These are phyloP conservation scores for Martes martes DNA, from an alignment of 2,113 vertebrate species.

Conservation along the genomic window DNA sequence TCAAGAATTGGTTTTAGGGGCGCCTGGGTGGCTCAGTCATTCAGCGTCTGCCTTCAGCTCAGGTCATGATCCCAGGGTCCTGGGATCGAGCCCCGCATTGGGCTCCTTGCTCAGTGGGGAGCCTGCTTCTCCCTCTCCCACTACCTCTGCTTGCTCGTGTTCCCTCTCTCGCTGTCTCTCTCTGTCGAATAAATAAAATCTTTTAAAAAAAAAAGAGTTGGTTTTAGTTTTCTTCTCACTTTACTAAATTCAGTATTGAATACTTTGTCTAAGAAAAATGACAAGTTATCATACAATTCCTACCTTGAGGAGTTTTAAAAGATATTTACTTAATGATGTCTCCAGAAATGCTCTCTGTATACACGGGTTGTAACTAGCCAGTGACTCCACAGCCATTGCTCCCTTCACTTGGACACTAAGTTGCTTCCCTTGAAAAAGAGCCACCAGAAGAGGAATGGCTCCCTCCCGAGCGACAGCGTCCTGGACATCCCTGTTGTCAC, in stretches of 20 bases:
- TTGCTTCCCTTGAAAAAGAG: slow-evolving; percentile 78
- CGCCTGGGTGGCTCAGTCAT: too few relatives aligned
- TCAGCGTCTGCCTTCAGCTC: too few relatives aligned
- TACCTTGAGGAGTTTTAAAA: slow-evolving; percentile 86
- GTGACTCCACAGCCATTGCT: slow-evolving; percentile 81
- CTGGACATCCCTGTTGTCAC: slow-evolving; percentile 79
- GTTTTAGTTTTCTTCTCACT: not conserved
- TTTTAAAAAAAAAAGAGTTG: not conserved
- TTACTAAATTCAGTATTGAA: not conserved
- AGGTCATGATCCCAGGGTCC: too few relatives aligned
- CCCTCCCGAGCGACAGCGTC: slow-evolving; percentile 74
- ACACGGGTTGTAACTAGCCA: slow-evolving; percentile 78
- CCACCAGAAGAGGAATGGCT: slow-evolving; percentile 77
- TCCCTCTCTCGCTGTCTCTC: too few relatives aligned
- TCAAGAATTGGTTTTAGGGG: not conserved
- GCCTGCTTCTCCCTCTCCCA: too few relatives aligned
- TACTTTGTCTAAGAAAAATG: not conserved
- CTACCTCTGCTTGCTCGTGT: too few relatives aligned
- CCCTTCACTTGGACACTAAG: slow-evolving; percentile 81
- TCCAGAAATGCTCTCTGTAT: slow-evolving; percentile 82
- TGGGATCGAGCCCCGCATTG: too few relatives aligned
- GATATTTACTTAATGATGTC: slow-evolving; percentile 75
- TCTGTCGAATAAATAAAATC: not conserved
- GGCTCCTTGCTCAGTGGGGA: too few relatives aligned
- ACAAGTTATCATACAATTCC: not conserved